phyloP scores from a whole-genome alignment of 1,140 invertebrate genomes.

The Thaumetopoea pityocampa region DNA sequence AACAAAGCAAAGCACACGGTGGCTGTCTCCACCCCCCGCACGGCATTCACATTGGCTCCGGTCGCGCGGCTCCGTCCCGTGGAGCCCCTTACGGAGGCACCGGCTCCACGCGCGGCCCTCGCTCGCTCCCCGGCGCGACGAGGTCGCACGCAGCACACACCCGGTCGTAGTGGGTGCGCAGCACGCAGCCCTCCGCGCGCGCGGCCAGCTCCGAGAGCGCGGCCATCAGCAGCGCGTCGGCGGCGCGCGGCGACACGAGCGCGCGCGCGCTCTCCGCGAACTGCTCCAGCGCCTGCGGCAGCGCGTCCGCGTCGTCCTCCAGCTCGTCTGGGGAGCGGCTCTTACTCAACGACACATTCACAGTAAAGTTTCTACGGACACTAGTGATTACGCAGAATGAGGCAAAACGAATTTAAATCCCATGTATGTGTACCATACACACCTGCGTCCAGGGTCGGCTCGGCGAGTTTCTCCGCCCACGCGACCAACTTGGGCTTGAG shows the following conservation, averaged over 20 bases:
- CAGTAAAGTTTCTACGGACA: no score
- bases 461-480: constrained; percentile 37
- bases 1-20: no score
- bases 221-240: constrained; percentile 77
- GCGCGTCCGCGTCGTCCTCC: constrained; percentile 45
- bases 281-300: constrained; percentile 44
- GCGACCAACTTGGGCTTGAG: constrained; percentile 25
- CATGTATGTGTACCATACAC: no score
- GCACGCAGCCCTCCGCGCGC: constrained; percentile 30
- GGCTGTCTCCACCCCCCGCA: no score
- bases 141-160: constrained; percentile 22
- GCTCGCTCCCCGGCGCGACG: no score
- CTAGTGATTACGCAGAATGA: no score
- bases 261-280: constrained; percentile 31
- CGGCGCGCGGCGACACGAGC: constrained; percentile 19
- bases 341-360: no score
- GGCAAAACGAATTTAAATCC: no score
- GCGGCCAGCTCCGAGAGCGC: constrained; percentile 33
- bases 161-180: constrained; percentile 37
- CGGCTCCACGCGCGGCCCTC: no score
- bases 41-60: no score
- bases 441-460: constrained; percentile 25
- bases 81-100: no score
- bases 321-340: constrained; percentile 44
- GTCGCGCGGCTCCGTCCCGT: no score